Evolutionary conservation across 2,888 invertebrate species (phyloP), one percentile per base, ranked within the genome.

Genomic region (Oscheius sp.): DNA sequence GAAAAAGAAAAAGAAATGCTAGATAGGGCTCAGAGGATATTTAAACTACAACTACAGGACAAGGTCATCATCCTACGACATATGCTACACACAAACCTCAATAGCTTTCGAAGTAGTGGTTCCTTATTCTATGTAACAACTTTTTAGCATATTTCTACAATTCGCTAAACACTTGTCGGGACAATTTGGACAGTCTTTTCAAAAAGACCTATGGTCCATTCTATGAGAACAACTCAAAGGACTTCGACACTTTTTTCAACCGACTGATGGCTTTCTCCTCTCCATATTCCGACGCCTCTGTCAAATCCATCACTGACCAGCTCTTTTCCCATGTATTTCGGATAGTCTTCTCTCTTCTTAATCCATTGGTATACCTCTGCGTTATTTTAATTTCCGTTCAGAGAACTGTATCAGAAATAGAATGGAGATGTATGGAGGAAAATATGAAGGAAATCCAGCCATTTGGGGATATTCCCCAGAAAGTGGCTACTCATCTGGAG

Each of bases 361-460:
- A 81, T 61, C 78, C 76, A 9, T 24, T 79, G 71, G 79, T 81
- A 41, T 30, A 54, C 56, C 61, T 12, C n/a, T 51, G 5, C 14
- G n/a, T 51, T 51, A 30, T 26, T 24, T 45, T 20, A 12, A 45
- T 14, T 8, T 4, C n/a, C 12, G 30, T 73, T 45, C 20, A 70
- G 69, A 59, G 64, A 24, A 67, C 44, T 24, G 65, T 75, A 24
- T 41, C 67, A 20, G 90, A 91, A 81, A 91, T 90, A 1, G 71
- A 94, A 86, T 87, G 94, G 82, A 90, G 90, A 63, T 96, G 96
- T 88, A 92, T 95, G 72, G 92, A 92, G 79, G 92, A 93, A 85
- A 92, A 93, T 86, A 95, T 96, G 94, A 91, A 92, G 64, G 92
- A 94, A 80, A 90, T 95, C 87, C 91, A 93, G 86, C 95, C 96